These are phyloP conservation scores for Brachylomia viminalis DNA, from an alignment of 2,888 invertebrate species.

Conservation along the genomic window DNA sequence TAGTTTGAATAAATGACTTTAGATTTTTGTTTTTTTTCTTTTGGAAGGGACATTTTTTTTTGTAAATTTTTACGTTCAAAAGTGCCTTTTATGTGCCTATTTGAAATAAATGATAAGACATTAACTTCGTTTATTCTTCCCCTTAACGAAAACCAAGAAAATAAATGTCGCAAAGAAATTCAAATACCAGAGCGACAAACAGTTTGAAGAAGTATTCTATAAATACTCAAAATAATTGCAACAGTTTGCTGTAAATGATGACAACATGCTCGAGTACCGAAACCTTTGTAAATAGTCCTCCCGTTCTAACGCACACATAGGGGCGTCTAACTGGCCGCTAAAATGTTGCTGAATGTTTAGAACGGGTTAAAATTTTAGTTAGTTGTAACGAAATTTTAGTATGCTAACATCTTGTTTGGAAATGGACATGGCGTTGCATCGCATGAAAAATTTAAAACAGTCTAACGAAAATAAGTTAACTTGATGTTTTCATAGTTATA, in stretches of 20 bases:
- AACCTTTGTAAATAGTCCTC: slow-evolving; percentile 65
- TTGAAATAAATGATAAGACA: too few relatives aligned
- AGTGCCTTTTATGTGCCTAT: too few relatives aligned
- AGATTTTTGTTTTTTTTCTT: too few relatives aligned
- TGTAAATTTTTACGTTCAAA: too few relatives aligned
- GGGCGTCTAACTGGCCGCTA: slow-evolving; percentile 60
- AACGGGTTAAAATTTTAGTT: slow-evolving; percentile 21
- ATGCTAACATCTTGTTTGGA: not conserved
- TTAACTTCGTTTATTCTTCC: not conserved
- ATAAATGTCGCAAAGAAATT: not conserved
- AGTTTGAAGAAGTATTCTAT: slow-evolving; percentile 13
- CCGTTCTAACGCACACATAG: slow-evolving; percentile 58
- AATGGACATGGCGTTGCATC: not conserved
- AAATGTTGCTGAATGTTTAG: slow-evolving; percentile 55
- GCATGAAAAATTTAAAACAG: not conserved
- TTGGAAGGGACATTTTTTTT: too few relatives aligned
- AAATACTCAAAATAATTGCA: slow-evolving; percentile 2
- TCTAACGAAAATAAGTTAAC: not conserved
- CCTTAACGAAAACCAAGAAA: not conserved
- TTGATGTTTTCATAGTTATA: not conserved
- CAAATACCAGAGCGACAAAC: slow-evolving; percentile 24
- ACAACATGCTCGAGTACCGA: slow-evolving; percentile 66
- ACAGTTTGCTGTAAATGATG: slow-evolving; percentile 57
- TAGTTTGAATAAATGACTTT: too few relatives aligned
- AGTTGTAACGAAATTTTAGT: not conserved